Evolutionary conservation across 1,140 invertebrate species (phyloP).

Genomic region (Hycleus phaleratus): DNA sequence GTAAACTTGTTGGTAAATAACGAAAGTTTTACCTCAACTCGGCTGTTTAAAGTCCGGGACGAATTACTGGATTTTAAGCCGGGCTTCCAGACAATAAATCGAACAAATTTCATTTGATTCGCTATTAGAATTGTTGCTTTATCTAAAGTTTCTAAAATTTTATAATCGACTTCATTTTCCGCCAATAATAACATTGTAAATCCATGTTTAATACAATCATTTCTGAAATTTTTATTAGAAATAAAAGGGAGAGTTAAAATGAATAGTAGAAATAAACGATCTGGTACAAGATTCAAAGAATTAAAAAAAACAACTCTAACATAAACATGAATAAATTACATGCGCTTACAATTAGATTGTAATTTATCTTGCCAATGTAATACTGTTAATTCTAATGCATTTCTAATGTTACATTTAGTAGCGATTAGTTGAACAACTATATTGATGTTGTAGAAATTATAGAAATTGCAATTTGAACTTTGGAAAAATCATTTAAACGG

Average conservation of each 20-base stretch:
- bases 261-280: too few species aligned
- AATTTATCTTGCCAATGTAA: too few species aligned
- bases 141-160: conserved; percentile 37
- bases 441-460: too few species aligned
- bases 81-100: conserved; percentile 37
- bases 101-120: conserved; percentile 28
- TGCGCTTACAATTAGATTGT: too few species aligned
- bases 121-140: conserved; percentile 33
- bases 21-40: conserved; percentile 28
- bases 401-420: too few species aligned
- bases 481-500: too few species aligned
- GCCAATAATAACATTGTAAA: conserved; percentile 38
- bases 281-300: too few species aligned
- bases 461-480: too few species aligned
- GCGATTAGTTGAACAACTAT: too few species aligned
- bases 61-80: conserved; percentile 19
- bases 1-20: background rate
- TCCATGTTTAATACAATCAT: conserved; percentile 27
- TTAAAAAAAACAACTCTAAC: too few species aligned
- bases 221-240: conserved; percentile 17
- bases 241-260: background rate
- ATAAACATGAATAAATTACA: too few species aligned
- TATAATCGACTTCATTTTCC: conserved; percentile 34
- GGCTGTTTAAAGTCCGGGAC: conserved; percentile 30
- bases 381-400: too few species aligned